Conservation (phyloP, 2,797 vertebrate genomes). For the Rhodeus uyekii region DNA sequence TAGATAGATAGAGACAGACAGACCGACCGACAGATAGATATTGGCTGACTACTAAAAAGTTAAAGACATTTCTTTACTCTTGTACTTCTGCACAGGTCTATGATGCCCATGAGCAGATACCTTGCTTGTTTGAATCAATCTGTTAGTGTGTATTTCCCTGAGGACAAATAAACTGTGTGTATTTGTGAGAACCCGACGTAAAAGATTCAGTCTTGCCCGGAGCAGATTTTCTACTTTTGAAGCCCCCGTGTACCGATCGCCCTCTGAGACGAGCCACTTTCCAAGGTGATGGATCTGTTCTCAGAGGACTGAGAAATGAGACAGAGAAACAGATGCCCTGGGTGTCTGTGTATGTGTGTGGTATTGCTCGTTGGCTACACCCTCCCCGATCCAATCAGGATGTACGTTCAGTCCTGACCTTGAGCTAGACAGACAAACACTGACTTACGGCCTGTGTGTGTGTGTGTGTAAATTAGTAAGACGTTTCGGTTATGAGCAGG, state of each 20-base stretch:
- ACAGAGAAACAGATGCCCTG: constrained; percentile 36
- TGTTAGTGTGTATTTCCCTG: constrained; percentile 21
- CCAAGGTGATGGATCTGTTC: constrained; percentile 31
- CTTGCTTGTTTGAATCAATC: not conserved
- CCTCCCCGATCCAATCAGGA: constrained; percentile 68
- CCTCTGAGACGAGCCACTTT: constrained; percentile 8
- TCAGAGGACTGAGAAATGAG: constrained; percentile 20
- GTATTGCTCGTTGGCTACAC: constrained; percentile 27
- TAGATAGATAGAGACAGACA: too few species aligned
- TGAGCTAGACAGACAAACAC: constrained; percentile 66
- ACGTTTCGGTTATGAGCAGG: constrained; percentile 14
- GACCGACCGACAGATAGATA: too few species aligned
- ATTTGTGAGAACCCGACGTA: not conserved
- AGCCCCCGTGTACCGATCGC: not conserved
- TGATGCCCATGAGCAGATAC: not conserved
- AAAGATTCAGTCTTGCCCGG: not conserved
- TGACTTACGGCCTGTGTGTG: constrained; percentile 31
- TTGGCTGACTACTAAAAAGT: too few species aligned
- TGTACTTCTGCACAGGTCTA: not conserved
- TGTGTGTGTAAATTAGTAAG: constrained; percentile 20
- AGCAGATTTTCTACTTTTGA: not conserved
- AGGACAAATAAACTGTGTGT: constrained; percentile 1
- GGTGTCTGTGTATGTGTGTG: constrained; percentile 30
- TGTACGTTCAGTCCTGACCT: constrained; percentile 70
- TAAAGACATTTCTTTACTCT: too few species aligned